Conservation (phyloP, 2,888 invertebrate species). For the Hyalella azteca region DNA sequence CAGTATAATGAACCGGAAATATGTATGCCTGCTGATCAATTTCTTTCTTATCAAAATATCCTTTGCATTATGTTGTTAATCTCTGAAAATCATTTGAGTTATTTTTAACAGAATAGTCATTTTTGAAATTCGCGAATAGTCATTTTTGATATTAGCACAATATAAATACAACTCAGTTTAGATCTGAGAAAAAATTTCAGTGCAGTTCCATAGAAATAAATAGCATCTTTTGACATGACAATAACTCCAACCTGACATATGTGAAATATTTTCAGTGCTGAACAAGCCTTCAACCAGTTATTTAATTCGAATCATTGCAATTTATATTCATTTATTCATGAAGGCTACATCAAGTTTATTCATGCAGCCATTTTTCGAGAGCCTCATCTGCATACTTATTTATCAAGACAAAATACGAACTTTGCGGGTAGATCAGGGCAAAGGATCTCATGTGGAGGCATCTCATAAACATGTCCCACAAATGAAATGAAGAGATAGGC, state of each 20-base stretch:
- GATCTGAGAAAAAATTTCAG: no score
- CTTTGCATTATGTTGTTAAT: no score
- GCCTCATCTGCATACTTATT: constrained; percentile 25
- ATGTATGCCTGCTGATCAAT: no score
- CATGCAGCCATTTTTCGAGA: constrained; percentile 8
- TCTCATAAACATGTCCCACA: not conserved
- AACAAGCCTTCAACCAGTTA: not conserved
- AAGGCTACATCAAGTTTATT: constrained; percentile 17
- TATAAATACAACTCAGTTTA: no score
- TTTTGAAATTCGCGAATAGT: no score
- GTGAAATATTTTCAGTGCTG: not conserved
- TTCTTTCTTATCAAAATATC: no score
- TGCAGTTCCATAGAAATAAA: no score
- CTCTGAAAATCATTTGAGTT: no score
- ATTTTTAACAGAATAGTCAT: no score
- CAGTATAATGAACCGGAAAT: no score
- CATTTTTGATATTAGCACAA: no score
- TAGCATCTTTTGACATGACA: no score
- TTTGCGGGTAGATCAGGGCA: not conserved
- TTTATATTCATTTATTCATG: constrained; percentile 36
- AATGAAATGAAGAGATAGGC: not conserved
- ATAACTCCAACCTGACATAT: not conserved
- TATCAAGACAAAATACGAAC: not conserved
- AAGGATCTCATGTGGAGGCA: constrained; percentile 7
- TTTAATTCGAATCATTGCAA: not conserved